phyloP scores from a whole-genome alignment of 2,113 vertebrate species.

The Gobiocypris rarus region DNA sequence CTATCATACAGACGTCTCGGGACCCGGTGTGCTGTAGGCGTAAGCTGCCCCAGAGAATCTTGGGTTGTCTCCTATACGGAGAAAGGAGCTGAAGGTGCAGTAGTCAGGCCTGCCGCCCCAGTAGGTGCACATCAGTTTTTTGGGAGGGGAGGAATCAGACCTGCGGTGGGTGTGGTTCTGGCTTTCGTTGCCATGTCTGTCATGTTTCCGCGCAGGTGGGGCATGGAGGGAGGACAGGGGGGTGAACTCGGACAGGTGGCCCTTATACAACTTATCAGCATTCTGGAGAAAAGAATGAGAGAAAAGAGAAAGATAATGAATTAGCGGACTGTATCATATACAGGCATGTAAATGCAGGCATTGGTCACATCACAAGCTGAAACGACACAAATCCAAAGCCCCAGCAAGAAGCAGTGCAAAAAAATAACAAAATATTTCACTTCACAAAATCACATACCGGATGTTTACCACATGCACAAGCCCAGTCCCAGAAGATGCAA shows the following conservation, averaged over 20 bases:
- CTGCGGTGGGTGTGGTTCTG: conserved; percentile 75
- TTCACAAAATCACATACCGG: not conserved
- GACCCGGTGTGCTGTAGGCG: conserved; percentile 70
- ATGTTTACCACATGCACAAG: conserved; percentile 20
- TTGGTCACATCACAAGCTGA: not conserved
- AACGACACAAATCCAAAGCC: not conserved
- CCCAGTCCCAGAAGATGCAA: conserved; percentile 17
- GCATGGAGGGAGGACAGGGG: conserved; percentile 81
- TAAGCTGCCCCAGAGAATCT: conserved; percentile 62
- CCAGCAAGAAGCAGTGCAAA: conserved; percentile 18
- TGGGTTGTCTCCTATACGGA: conserved; percentile 73
- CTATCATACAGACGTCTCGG: conserved; percentile 79
- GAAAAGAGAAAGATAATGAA: not conserved
- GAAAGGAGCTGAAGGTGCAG: conserved; percentile 78
- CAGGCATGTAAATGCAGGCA: not conserved
- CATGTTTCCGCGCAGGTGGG: conserved; percentile 64
- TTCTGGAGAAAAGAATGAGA: conserved; percentile 71
- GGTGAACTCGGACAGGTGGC: conserved; percentile 82
- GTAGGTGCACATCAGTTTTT: conserved; percentile 80
- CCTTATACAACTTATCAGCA: conserved; percentile 74
- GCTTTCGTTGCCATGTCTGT: conserved; percentile 69
- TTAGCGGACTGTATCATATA: not conserved
- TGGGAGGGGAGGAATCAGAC: conserved; percentile 74
- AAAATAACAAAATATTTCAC: not conserved
- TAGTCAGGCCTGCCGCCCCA: conserved; percentile 78